Evolutionary conservation across 35 echinoderm and acorn worm species (phyloP).

Genomic region (Strongylocentrotus purpuratus): DNA sequence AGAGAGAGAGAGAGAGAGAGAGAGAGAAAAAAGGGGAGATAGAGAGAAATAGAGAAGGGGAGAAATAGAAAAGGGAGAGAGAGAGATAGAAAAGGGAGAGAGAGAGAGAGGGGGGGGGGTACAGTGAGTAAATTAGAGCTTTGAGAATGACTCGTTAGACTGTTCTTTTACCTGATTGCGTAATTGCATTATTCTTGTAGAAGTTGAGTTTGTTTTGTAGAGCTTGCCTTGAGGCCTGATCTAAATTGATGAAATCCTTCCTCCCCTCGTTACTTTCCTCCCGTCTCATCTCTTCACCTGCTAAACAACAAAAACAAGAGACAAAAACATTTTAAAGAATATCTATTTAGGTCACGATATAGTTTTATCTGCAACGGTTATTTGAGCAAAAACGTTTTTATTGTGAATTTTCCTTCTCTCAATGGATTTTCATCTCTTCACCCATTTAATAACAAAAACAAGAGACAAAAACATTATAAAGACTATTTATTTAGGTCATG

Average conservation of each 20-base stretch:
- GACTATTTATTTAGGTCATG: too few relatives aligned
- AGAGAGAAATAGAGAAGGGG: neutral
- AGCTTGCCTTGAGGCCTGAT: slow-evolving; percentile 18
- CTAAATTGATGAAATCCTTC: neutral
- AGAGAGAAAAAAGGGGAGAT: too few relatives aligned
- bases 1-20: neutral
- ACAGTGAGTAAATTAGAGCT: neutral
- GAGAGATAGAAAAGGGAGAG: neutral
- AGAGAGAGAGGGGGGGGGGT: neutral
- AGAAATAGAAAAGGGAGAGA: neutral
- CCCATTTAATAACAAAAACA: too few relatives aligned
- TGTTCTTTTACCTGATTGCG: neutral
- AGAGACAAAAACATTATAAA: too few relatives aligned
- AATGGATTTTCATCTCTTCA: too few relatives aligned
- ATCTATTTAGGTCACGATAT: too few relatives aligned
- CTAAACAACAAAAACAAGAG: neutral
- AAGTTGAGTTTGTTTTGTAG: slow-evolving; percentile 28
- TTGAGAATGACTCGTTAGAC: neutral
- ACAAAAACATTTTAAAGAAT: neutral
- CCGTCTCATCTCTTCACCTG: neutral
- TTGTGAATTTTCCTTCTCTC: too few relatives aligned
- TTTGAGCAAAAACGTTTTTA: too few relatives aligned
- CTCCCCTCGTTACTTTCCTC: neutral
- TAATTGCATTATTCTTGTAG: slow-evolving; percentile 14
- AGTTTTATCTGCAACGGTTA: too few relatives aligned